Percentiles rank a stretch among this genome's conserved stretches.
Conservation (phyloP, 2,888 invertebrate species). For the Hyposoter didymator region DNA sequence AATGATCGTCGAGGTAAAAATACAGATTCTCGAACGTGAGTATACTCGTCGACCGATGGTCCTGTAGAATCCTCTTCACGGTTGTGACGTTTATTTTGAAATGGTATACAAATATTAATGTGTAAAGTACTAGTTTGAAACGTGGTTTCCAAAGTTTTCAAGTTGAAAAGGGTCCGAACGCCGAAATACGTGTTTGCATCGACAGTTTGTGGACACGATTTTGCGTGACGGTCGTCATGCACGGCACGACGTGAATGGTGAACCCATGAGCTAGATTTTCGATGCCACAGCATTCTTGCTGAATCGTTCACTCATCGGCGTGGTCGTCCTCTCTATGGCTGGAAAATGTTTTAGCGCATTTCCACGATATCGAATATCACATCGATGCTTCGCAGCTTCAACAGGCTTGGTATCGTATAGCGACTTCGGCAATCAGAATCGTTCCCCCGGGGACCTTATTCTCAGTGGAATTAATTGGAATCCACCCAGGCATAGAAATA, state of each 20-base stretch:
- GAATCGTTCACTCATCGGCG: constrained; percentile 47
- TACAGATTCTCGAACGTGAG: not conserved
- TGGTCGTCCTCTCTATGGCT: constrained; percentile 8
- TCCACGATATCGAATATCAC: constrained; percentile 21
- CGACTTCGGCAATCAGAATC: not conserved
- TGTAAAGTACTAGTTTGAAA: constrained; percentile 1
- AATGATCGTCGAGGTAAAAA: too few species aligned
- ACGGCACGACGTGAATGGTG: constrained; percentile 1
- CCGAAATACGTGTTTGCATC: constrained; percentile 46
- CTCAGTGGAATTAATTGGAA: not conserved
- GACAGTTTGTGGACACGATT: constrained; percentile 55
- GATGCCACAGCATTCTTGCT: constrained; percentile 8
- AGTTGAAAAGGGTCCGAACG: constrained; percentile 31
- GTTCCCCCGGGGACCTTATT: not conserved
- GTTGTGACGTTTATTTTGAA: not conserved
- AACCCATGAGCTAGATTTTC: constrained; percentile 9
- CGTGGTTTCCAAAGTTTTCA: constrained; percentile 24
- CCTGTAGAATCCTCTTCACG: not conserved
- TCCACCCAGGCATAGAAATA: not conserved
- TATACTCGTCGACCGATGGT: not conserved
- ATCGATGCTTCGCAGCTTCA: constrained; percentile 4
- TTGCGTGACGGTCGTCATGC: constrained; percentile 26
- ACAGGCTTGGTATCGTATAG: not conserved
- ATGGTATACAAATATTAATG: not conserved
- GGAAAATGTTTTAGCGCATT: constrained; percentile 35